Base-by-base conservation (phyloP, 1,140 invertebrate genomes). In the Macrotrachela quadricornifera region DNA sequence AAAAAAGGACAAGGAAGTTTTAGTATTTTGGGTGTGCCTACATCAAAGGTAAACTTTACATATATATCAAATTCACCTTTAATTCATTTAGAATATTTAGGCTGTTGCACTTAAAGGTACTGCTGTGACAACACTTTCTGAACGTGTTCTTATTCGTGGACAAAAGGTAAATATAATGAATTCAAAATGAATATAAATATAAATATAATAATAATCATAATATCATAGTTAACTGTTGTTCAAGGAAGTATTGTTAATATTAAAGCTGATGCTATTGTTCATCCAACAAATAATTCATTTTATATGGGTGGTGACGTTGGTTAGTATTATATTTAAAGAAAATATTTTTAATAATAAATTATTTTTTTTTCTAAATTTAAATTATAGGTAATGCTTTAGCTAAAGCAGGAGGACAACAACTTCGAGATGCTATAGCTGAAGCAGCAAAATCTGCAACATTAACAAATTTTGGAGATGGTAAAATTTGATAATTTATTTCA, bases 281-380 rank as follows among this genome's bases (percentile, higher is more conserved):
- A 76, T 63, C 74, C 74, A 6, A 75, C 74, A 16, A 74, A 72
- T 61, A 60, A 62, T 17, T 63, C 63, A 14, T 70, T 72, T 56
- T 64, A 68, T 48, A 66, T 75, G 64, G 73, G 72, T 55, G 74
- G 73, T 37, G 71, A 75, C 65, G 72, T 75, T 44, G 71, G 71
- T 30, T 30, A 2, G 21, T 30, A 30, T 30, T n/a, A n/a, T n/a
- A n/a, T n/a, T n/a, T n/a, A n/a, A n/a, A n/a, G n/a, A n/a, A n/a
- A n/a, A n/a, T n/a, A n/a, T n/a, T n/a, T 4, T 30, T 30, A 8
- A 30, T 30, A 4, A 2, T 2, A 30, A 30, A 4, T 30, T 30
- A 30, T 30, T 30, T 30, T 30, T 30, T 2, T 4, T 4, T 30
- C 3, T 4, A 30, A 8, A 4, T 30, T 30, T 4, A 30, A 30